Base-by-base conservation (phyloP, 2,113 vertebrate species). In the Natator depressus region DNA sequence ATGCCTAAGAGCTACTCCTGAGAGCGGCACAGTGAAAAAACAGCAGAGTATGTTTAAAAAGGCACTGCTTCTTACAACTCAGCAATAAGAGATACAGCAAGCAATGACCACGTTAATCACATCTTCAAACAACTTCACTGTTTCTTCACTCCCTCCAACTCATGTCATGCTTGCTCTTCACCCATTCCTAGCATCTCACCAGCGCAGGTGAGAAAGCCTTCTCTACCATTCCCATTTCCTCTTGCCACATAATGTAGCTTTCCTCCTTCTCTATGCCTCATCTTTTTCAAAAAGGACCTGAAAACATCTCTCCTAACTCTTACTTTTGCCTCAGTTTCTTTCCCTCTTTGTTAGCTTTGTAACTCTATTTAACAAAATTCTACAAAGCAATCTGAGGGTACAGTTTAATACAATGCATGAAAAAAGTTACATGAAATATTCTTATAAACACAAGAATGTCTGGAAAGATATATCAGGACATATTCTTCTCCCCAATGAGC, bases 1-100 rank as follows among this genome's bases (percentile, higher is more conserved):
- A 94, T 94, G 90, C 49, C 35, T 5, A 92, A 81, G 88, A 92
- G 81, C 87, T 84, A 89, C 78, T 92, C 90, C 35, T 10, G 54
- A 86, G 87, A 84, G 85, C 38, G 80, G 87, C 55, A 80, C 90
- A 62, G 87, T 87, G 83, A 84, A 90, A 59, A 95, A 88, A 2
- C 87, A 95, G 95, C 0, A 16, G 84, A 91, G 85, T 11, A 76
- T 35, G 6, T 69, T 69, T 69, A 19, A 69, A 35, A n/a, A 72
- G 82, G 54, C 27, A 50, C 1, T 38, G 46, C 47, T 80, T 75
- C 0, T 0, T 51, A 31, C 11, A 29, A 55, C 72, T 85, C 85
- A 79, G n/a, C 55, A 87, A 83, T 46, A 91, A 83, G 51, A 81
- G 5, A 62, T 2, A 19, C 1, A 46, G 46, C 0, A 5, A 87